A percentile compares a stretch with the other conserved stretches of the same genome.
Conservation (phyloP, 2,113 vertebrate species). For the Trachemys scripta region DNA sequence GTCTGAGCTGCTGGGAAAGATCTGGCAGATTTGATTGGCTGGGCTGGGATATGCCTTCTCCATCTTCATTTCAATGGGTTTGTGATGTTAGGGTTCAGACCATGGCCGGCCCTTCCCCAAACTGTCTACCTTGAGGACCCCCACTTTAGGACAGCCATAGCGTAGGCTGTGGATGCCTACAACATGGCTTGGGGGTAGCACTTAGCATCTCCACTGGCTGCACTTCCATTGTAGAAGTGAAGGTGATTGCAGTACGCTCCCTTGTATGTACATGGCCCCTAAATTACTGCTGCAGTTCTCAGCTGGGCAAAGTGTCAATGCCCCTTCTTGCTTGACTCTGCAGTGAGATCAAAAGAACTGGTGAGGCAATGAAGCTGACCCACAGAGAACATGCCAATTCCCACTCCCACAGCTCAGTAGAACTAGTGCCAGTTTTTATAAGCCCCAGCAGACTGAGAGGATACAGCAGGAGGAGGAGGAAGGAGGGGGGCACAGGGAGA, state of each 20-base stretch:
- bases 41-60: slow-evolving; percentile 8
- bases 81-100: slow-evolving; percentile 22
- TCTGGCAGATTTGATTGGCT: not conserved
- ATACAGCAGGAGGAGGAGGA: not conserved
- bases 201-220: not conserved
- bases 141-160: not conserved
- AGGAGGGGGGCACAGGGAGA: not conserved
- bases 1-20: not conserved
- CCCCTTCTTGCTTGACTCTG: not conserved
- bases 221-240: rapidly evolving
- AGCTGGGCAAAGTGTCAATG: not conserved
- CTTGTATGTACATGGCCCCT: not conserved
- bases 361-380: not conserved
- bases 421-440: not conserved
- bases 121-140: slow-evolving; percentile 30
- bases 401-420: not conserved
- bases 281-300: not conserved
- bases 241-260: not conserved
- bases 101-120: not conserved
- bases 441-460: not conserved
- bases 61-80: not conserved
- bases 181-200: not conserved
- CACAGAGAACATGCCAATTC: not conserved
- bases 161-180: not conserved
- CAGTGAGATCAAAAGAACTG: not conserved